Base-by-base conservation (phyloP, 2,113 vertebrate genomes). In the Grammomys surdaster region DNA sequence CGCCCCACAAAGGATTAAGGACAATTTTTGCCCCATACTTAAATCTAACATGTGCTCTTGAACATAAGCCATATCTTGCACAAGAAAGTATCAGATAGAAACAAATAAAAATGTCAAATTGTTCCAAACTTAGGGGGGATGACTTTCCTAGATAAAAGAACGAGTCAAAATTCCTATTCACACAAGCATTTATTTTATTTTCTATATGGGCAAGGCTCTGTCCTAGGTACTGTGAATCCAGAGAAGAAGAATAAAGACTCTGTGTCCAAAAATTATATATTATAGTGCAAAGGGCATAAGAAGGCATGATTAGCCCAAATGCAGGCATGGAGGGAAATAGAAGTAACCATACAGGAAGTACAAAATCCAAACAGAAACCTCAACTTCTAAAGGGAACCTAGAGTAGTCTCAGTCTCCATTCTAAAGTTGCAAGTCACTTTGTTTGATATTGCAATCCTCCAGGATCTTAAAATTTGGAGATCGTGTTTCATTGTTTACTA, bases 81-180 rank as follows among this genome's bases (percentile, higher is more conserved):
- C 76, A 80, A 96, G 70, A 93, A 96, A 97, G 75, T 69, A 96
- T 51, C 56, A 97, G 67, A 96, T 95, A 86, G 90, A 97, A 96
- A 96, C 78, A 96, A 97, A 96, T 82, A 96, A 96, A 96, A 97
- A 96, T 94, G 88, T 90, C 91, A 96, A 86, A 90, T 31, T 94
- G 48, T 94, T 96, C 93, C 56, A 92, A 97, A 90, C 94, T 46
- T 95, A 93, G 91, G 16, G 76, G 90, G 90, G 65, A 95, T 96
- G 87, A 93, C 48, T 96, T 94, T 87, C 54, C 95, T 92, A 96
- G 95, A 93, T 96, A 93, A 95, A 75, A 96, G 46, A 92, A 85
- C 51, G 77, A 93, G 73, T 82, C 82, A 70, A 95, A 95, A 89
- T 94, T 90, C 85, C 51, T 88, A 63, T 65, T 97, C 22, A 84